Conservation (phyloP, 2,888 invertebrate genomes). For the Venustoraphidia nigricollis region DNA sequence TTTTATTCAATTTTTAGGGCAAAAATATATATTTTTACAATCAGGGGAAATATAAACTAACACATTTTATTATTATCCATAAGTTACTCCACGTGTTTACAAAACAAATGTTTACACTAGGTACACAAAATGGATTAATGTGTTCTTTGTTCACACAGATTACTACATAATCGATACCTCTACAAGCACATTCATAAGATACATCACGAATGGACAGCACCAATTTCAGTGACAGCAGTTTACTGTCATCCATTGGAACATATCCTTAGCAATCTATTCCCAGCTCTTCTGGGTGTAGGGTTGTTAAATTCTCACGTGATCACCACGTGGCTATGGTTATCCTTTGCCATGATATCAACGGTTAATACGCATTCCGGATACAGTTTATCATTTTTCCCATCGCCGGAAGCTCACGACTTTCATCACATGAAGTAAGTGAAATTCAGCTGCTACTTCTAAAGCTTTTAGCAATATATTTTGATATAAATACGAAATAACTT, state of each 20-base stretch:
- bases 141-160: constrained; percentile 27
- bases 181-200: constrained; percentile 73
- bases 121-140: not conserved
- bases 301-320: constrained; percentile 62
- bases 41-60: too few relatives aligned
- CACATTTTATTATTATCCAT: too few relatives aligned
- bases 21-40: too few relatives aligned
- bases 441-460: too few relatives aligned
- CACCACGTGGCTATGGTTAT: constrained; percentile 64
- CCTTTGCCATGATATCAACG: constrained; percentile 57
- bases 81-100: too few relatives aligned
- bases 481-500: too few relatives aligned
- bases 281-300: constrained; percentile 58
- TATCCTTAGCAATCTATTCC: constrained; percentile 59
- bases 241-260: constrained; percentile 71
- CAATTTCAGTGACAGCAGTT: constrained; percentile 62
- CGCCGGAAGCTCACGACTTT: constrained; percentile 75
- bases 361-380: constrained; percentile 74
- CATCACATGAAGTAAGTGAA: constrained; percentile 63
- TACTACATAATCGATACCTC: constrained; percentile 55
- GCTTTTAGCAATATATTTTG: too few relatives aligned
- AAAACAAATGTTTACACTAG: too few relatives aligned
- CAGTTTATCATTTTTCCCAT: constrained; percentile 71
- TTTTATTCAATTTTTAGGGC: too few relatives aligned
- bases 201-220: constrained; percentile 81